Percentiles rank a stretch among this genome's conserved stretches.
These are phyloP conservation scores for Xylocampa areola DNA, from an alignment of 2,888 invertebrate genomes.

Conservation along the genomic window DNA sequence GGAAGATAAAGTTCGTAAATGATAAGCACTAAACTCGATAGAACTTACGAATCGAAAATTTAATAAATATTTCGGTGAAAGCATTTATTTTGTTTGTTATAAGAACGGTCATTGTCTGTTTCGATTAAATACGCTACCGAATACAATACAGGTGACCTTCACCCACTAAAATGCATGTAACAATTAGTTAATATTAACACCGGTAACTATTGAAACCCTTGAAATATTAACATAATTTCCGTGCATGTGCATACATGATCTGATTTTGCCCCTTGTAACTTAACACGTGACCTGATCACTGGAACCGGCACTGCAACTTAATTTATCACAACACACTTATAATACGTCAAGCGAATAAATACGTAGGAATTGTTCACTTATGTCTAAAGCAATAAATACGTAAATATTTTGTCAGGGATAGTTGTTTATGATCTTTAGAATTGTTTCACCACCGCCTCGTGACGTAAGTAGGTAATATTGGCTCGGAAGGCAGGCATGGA, in stretches of 20 bases:
- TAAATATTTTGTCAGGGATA: constrained; percentile 42
- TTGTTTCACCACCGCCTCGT: constrained; percentile 51
- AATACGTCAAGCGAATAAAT: constrained; percentile 3
- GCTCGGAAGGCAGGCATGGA: constrained; percentile 78
- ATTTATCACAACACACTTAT: constrained; percentile 32
- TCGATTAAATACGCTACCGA: constrained; percentile 26
- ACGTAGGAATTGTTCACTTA: constrained; percentile 25
- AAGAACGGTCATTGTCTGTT: constrained; percentile 36
- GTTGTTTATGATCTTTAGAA: constrained; percentile 53
- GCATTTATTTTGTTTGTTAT: constrained; percentile 10
- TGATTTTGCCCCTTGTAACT: constrained; percentile 74
- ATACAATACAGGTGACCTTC: constrained; percentile 41
- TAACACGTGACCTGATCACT: constrained; percentile 75
- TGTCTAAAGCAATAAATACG: constrained; percentile 45
- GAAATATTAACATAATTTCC: constrained; percentile 62
- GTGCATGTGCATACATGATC: constrained; percentile 67
- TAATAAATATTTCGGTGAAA: constrained; percentile 11
- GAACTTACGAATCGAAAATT: constrained; percentile 9
- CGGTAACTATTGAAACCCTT: constrained; percentile 33
- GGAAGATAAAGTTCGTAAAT: constrained; percentile 36
- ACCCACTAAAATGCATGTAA: constrained; percentile 34
- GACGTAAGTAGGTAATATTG: constrained; percentile 79
- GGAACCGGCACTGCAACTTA: constrained; percentile 66
- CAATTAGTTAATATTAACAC: constrained; percentile 24
- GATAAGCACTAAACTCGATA: constrained; percentile 41